Evolutionary conservation across 2,888 invertebrate species (phyloP).

Genomic region (Macaria notata): DNA sequence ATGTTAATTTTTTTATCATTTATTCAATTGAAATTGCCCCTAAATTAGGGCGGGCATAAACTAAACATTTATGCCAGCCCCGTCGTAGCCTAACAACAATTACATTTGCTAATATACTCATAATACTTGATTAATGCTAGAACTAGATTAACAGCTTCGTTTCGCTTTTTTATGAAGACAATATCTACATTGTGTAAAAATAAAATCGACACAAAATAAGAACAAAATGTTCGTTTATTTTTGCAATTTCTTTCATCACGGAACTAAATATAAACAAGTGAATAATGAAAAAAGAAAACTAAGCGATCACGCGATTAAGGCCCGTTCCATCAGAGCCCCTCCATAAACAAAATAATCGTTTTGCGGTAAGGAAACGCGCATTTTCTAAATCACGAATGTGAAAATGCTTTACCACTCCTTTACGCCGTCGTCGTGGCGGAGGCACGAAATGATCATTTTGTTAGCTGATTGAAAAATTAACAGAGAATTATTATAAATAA

Average conservation of each 20-base stretch:
- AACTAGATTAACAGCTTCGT: too few relatives aligned
- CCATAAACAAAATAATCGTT: slow-evolving; percentile 72
- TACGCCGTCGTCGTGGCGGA: slow-evolving; percentile 35
- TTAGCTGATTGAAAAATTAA: slow-evolving; percentile 34
- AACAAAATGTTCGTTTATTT: not conserved
- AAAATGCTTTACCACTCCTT: slow-evolving; percentile 58
- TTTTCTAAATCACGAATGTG: slow-evolving; percentile 76
- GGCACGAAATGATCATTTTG: slow-evolving; percentile 42
- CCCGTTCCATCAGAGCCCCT: slow-evolving; percentile 41
- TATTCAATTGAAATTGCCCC: too few relatives aligned
- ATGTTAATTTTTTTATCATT: too few relatives aligned
- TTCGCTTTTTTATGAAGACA: too few relatives aligned
- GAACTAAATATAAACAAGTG: slow-evolving; percentile 26
- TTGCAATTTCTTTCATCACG: slow-evolving; percentile 3
- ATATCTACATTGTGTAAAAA: too few relatives aligned
- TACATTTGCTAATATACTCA: too few relatives aligned
- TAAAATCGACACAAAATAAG: too few relatives aligned
- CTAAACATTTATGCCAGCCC: too few relatives aligned
- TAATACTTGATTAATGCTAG: too few relatives aligned
- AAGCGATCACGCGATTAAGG: slow-evolving; percentile 58
- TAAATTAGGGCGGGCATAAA: too few relatives aligned
- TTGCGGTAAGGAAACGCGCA: slow-evolving; percentile 68
- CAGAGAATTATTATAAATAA: not conserved
- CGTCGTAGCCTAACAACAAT: too few relatives aligned
- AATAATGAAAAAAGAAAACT: slow-evolving; percentile 52